phyloP scores from a whole-genome alignment of 2,113 vertebrate species.

The Gracilinanus agilis region DNA sequence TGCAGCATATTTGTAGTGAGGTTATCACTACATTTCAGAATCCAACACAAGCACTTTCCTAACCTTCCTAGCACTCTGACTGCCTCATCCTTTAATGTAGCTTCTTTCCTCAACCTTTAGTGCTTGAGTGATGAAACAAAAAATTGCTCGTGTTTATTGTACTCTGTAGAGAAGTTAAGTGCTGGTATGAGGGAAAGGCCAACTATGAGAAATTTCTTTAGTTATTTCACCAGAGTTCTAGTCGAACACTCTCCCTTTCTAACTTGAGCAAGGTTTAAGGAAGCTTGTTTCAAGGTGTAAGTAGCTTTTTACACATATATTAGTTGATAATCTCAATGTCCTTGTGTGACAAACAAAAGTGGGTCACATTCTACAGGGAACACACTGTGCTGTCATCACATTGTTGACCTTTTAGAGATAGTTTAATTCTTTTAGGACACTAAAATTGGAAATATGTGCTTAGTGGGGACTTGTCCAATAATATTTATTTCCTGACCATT shows the following conservation, averaged over 20 bases:
- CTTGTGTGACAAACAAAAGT: background rate
- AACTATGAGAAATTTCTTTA: background rate
- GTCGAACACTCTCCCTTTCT: background rate
- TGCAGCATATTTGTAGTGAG: background rate
- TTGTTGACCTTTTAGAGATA: background rate
- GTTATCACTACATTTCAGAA: background rate
- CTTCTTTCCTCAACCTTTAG: background rate
- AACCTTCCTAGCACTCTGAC: background rate
- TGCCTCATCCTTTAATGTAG: background rate
- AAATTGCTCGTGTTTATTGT: background rate
- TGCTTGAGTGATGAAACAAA: conserved; percentile 3
- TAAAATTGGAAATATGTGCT: background rate
- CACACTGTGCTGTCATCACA: background rate
- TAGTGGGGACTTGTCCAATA: background rate
- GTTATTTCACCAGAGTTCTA: background rate
- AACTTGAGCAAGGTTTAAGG: background rate
- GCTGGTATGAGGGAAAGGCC: background rate
- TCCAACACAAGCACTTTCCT: background rate
- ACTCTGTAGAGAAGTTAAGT: background rate
- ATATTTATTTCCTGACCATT: background rate
- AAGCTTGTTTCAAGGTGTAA: background rate
- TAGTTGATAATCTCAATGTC: background rate
- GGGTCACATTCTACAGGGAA: background rate
- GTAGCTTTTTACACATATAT: background rate
- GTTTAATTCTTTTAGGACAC: background rate